phyloP scores from a whole-genome alignment of 1,140 invertebrate species.

The Brachionus manjavacas region DNA sequence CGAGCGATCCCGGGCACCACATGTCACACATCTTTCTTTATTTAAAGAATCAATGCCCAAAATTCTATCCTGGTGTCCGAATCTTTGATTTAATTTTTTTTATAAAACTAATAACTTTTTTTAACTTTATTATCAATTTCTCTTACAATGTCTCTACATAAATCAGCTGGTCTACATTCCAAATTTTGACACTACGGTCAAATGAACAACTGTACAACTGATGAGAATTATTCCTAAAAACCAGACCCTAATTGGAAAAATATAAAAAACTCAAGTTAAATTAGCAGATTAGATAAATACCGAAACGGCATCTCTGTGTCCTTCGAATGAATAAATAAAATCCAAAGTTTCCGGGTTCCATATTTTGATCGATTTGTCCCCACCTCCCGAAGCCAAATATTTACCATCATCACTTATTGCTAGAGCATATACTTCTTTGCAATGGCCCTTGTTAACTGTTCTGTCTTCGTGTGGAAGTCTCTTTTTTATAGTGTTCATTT shows the following conservation, averaged over 20 bases:
- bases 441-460: constrained; percentile 56
- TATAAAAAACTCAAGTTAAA: constrained; percentile 59
- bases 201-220: constrained; percentile 74
- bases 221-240: constrained; percentile 79
- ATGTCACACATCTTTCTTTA: constrained; percentile 77
- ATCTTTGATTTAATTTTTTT: constrained; percentile 58
- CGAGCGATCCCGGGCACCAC: constrained; percentile 77
- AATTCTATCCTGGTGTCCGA: constrained; percentile 80
- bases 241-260: constrained; percentile 63
- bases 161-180: constrained; percentile 88
- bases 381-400: constrained; percentile 76
- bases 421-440: constrained; percentile 64
- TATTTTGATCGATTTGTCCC: constrained; percentile 71
- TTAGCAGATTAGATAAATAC: constrained; percentile 48
- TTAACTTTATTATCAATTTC: neutral
- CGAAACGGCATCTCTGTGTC: constrained; percentile 58
- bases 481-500: constrained; percentile 55
- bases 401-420: constrained; percentile 77
- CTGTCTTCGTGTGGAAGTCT: constrained; percentile 54
- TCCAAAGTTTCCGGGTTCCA: constrained; percentile 74
- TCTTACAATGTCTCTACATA: constrained; percentile 85
- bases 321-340: constrained; percentile 70
- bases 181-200: constrained; percentile 78
- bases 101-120: neutral
- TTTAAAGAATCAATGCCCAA: constrained; percentile 75